Evolutionary conservation across 2,113 vertebrate genomes (phyloP).

Genomic region (Podarcis cretensis): DNA sequence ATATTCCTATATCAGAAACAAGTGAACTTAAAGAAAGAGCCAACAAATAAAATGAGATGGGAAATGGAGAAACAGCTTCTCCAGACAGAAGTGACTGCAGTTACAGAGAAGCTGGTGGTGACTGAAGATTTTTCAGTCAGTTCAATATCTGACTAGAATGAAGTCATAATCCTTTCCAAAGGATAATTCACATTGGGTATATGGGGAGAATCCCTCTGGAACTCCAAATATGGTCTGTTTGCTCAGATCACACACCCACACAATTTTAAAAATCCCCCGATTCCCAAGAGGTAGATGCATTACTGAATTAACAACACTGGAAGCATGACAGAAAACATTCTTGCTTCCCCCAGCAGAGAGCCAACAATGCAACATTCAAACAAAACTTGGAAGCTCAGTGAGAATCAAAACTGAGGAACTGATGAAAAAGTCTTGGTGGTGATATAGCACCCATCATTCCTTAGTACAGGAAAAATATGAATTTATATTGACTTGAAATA

Average conservation of each 20-base stretch:
- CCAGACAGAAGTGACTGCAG: too few species aligned
- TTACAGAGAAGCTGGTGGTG: too few species aligned
- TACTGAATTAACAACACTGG: neutral
- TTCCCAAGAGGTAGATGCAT: neutral
- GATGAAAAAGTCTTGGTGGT: conserved; percentile 33
- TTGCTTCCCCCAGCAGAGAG: conserved; percentile 44
- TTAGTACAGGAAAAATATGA: neutral
- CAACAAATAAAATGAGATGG: neutral
- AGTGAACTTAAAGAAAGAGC: conserved; percentile 7
- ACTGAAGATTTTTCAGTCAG: neutral
- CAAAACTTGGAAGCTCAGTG: conserved; percentile 36
- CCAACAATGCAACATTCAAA: conserved; percentile 48
- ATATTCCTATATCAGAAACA: neutral
- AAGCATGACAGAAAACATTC: conserved; percentile 24
- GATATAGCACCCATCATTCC: neutral
- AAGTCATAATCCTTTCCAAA: neutral
- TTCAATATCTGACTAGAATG: conserved; percentile 2
- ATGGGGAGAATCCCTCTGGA: neutral
- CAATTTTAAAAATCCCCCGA: neutral
- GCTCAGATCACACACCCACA: neutral
- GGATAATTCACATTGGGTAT: neutral
- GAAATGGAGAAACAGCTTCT: neutral
- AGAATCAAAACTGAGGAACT: conserved; percentile 13
- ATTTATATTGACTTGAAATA: neutral
- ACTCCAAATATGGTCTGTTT: neutral